These are phyloP conservation scores for Corythornis cristatus DNA, from an alignment of 2,113 vertebrate genomes.

Conservation along the genomic window DNA sequence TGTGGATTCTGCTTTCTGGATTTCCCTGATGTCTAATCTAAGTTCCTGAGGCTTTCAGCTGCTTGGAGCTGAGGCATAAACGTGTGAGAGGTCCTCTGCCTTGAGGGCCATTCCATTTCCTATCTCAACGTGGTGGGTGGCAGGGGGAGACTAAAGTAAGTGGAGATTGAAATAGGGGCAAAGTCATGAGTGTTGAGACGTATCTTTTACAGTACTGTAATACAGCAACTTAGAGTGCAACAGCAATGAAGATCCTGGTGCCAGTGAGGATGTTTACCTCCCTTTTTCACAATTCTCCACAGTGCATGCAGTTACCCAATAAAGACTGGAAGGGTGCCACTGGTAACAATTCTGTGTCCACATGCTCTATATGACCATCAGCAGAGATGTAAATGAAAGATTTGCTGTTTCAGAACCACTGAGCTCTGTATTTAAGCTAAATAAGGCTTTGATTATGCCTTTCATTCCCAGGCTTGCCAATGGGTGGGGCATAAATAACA, in stretches of 20 bases:
- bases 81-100: background rate
- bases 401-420: slow-evolving; percentile 30
- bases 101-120: background rate
- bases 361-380: background rate
- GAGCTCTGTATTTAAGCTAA: slow-evolving; percentile 32
- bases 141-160: background rate
- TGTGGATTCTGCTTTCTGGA: background rate
- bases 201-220: background rate
- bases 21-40: background rate
- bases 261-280: background rate
- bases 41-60: background rate
- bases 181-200: background rate
- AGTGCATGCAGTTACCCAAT: background rate
- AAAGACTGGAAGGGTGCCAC: background rate
- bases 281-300: background rate
- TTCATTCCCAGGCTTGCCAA: background rate
- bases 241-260: background rate
- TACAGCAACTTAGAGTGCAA: background rate
- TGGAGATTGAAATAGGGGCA: background rate
- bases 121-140: rapidly evolving
- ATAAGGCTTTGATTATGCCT: slow-evolving; percentile 30
- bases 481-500: background rate
- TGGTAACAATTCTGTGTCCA: background rate
- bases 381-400: background rate
- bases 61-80: background rate